A percentile compares a stretch with the other conserved stretches of the same genome.
phyloP scores from a whole-genome alignment of 1,140 invertebrate genomes.

The Berghia stephanieae region DNA sequence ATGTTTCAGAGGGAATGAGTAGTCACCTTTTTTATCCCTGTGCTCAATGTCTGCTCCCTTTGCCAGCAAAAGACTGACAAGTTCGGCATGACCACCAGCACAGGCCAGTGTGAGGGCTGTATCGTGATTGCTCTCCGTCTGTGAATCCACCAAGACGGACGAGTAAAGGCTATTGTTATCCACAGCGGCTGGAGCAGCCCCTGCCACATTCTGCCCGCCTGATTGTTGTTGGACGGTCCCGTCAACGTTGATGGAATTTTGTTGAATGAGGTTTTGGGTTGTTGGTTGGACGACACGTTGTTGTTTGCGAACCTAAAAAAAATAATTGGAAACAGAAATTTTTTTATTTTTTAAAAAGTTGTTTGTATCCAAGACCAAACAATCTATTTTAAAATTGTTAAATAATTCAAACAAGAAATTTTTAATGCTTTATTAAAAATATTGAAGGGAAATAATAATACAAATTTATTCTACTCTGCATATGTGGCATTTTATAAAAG shows the following conservation, averaged over 20 bases:
- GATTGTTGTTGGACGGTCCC: constrained; percentile 52
- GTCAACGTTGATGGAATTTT: constrained; percentile 34
- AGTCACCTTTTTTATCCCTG: constrained; percentile 88
- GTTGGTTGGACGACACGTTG: constrained; percentile 32
- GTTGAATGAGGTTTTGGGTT: constrained; percentile 24
- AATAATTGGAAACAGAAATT: not conserved
- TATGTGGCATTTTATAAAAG: too few relatives aligned
- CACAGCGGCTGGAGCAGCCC: constrained; percentile 54
- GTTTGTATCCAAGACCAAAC: too few relatives aligned
- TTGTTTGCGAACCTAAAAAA: constrained; percentile 40
- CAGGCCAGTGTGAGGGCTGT: constrained; percentile 97
- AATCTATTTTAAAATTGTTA: too few relatives aligned
- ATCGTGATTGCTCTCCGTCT: constrained; percentile 98
- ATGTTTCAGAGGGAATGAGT: too few relatives aligned
- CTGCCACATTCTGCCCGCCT: constrained; percentile 50
- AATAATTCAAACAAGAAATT: too few relatives aligned
- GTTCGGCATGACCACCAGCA: constrained; percentile 94
- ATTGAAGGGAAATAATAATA: too few relatives aligned
- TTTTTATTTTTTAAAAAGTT: too few relatives aligned
- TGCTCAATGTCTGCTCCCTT: constrained; percentile 96
- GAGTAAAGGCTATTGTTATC: too few relatives aligned
- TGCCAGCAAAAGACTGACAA: constrained; percentile 89
- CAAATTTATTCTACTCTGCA: too few relatives aligned
- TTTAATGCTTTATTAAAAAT: too few relatives aligned
- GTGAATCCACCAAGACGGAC: constrained; percentile 85